Evolutionary conservation across 2,888 invertebrate genomes (phyloP).

Genomic region (Adelphocoris suturalis): DNA sequence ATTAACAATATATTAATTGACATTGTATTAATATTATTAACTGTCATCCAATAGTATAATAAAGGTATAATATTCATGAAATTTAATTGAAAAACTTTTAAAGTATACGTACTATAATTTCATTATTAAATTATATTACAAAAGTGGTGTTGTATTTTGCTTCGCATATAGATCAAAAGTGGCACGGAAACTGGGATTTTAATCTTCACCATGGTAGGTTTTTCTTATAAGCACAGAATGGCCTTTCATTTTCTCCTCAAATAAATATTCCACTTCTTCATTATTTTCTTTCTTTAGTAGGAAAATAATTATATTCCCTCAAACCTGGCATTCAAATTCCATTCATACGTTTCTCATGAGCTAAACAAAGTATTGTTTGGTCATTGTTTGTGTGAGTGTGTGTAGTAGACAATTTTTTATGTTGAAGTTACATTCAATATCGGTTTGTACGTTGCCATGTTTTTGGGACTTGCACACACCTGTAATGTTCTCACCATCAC

Average conservation of each 20-base stretch:
- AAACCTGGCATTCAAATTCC: not conserved
- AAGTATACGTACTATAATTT: no score
- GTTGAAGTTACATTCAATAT: not conserved
- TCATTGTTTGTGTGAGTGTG: not conserved
- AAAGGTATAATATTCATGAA: no score
- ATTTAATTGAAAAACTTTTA: no score
- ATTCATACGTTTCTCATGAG: not conserved
- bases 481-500: not conserved
- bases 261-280: not conserved
- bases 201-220: constrained; percentile 67
- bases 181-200: constrained; percentile 69
- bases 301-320: not conserved
- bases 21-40: no score
- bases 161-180: constrained; percentile 67
- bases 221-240: constrained; percentile 29
- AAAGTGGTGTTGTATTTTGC: constrained; percentile 56
- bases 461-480: not conserved
- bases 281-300: constrained; percentile 22
- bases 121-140: not conserved
- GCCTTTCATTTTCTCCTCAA: not conserved
- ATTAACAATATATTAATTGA: no score
- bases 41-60: no score
- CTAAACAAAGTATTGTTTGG: not conserved
- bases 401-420: not conserved
- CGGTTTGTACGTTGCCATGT: not conserved